These are phyloP conservation scores for Caretta caretta DNA, from an alignment of 2,113 vertebrate species.

Conservation along the genomic window DNA sequence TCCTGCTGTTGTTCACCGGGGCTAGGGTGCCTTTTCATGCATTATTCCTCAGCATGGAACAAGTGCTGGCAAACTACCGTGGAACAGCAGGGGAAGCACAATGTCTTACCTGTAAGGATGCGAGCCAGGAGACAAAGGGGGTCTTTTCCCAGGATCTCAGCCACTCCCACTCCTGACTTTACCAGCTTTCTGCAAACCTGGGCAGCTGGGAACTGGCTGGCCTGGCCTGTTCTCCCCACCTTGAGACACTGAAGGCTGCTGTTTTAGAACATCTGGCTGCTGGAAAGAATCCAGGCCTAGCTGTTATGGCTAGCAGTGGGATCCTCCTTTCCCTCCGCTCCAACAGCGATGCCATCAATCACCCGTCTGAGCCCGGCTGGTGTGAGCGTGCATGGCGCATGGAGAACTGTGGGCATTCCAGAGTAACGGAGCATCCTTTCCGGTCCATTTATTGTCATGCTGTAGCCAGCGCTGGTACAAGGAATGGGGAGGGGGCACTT, in stretches of 20 bases:
- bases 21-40: background rate
- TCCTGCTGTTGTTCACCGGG: background rate
- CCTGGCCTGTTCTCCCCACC: background rate
- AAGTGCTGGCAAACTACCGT: too few species aligned
- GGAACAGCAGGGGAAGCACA: background rate
- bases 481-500: background rate
- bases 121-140: background rate
- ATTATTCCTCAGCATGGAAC: background rate
- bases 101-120: background rate
- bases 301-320: background rate
- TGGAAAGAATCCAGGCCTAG: background rate
- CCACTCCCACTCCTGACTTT: background rate
- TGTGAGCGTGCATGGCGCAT: background rate
- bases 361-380: slow-evolving; percentile 24
- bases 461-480: background rate
- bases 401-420: slow-evolving; percentile 64
- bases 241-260: background rate
- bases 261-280: background rate
- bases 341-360: slow-evolving; percentile 53
- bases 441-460: slow-evolving; percentile 62
- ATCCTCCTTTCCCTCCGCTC: background rate
- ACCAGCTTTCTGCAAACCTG: background rate
- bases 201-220: background rate
- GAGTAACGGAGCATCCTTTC: slow-evolving; percentile 59
- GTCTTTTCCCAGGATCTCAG: background rate